phyloP scores from a whole-genome alignment of 2,888 invertebrate species.

The Tetramorium bicarinatum region DNA sequence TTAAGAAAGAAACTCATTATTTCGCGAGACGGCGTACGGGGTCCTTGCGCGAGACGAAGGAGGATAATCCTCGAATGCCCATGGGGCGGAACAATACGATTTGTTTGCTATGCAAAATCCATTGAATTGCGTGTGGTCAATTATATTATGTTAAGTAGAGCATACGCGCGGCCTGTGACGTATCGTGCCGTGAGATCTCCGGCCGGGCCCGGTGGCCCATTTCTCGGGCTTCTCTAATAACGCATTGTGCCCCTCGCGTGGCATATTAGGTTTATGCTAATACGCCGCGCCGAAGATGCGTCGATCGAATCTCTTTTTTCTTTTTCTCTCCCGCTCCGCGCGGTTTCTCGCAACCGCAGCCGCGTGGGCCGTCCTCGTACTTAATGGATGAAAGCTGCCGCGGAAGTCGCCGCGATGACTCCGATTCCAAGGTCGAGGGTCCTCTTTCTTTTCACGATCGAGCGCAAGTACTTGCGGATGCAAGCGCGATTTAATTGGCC shows the following conservation, averaged over 20 bases:
- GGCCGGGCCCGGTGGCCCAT: constrained; percentile 68
- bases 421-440: constrained; percentile 44
- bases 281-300: constrained; percentile 76
- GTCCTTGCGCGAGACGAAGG: constrained; percentile 38
- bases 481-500: constrained; percentile 16
- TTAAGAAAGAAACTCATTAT: constrained; percentile 44
- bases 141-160: constrained; percentile 86
- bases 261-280: constrained; percentile 86
- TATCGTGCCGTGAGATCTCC: constrained; percentile 79
- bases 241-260: constrained; percentile 83
- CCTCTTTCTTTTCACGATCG: not conserved
- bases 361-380: constrained; percentile 53
- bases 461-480: not conserved
- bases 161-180: constrained; percentile 80
- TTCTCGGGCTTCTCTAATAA: constrained; percentile 82
- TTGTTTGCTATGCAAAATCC: constrained; percentile 84
- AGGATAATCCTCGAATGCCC: constrained; percentile 68
- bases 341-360: constrained; percentile 30
- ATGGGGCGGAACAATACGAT: constrained; percentile 76
- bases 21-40: constrained; percentile 29
- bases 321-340: constrained; percentile 22
- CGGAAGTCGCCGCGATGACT: constrained; percentile 50
- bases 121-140: constrained; percentile 86
- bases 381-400: constrained; percentile 55
- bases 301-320: constrained; percentile 77